phyloP scores from a whole-genome alignment of 2,113 vertebrate species.

The Sardina pilchardus region DNA sequence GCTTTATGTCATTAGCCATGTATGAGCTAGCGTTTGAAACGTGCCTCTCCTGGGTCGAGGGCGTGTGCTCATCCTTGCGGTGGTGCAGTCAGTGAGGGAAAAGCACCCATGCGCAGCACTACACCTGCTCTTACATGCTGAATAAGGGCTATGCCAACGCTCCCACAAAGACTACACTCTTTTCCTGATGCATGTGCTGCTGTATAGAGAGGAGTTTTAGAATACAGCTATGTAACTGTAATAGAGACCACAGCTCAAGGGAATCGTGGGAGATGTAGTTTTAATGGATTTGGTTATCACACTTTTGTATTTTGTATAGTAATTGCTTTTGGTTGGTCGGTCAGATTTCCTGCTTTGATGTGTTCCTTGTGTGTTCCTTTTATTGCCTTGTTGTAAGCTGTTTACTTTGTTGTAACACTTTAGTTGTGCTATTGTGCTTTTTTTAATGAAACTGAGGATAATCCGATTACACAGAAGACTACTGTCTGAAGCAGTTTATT shows the following conservation, averaged over 20 bases:
- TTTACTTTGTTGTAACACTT: conserved; percentile 1
- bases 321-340: neutral
- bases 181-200: neutral
- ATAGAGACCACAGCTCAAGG: neutral
- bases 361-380: neutral
- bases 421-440: conserved; percentile 13
- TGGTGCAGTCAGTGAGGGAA: neutral
- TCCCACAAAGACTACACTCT: neutral
- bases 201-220: neutral
- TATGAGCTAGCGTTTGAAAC: conserved; percentile 24
- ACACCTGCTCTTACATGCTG: neutral
- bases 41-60: neutral
- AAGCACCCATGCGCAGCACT: neutral
- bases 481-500: neutral
- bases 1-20: conserved; percentile 25
- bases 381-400: neutral
- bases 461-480: conserved; percentile 18
- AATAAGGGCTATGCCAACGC: conserved; percentile 2
- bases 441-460: neutral
- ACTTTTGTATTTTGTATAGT: neutral
- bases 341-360: neutral
- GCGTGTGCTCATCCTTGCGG: neutral
- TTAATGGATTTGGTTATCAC: conserved; percentile 3
- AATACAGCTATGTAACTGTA: neutral
- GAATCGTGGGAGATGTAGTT: neutral